phyloP scores from a whole-genome alignment of 2,113 vertebrate species.

The Australoheros scitulus region DNA sequence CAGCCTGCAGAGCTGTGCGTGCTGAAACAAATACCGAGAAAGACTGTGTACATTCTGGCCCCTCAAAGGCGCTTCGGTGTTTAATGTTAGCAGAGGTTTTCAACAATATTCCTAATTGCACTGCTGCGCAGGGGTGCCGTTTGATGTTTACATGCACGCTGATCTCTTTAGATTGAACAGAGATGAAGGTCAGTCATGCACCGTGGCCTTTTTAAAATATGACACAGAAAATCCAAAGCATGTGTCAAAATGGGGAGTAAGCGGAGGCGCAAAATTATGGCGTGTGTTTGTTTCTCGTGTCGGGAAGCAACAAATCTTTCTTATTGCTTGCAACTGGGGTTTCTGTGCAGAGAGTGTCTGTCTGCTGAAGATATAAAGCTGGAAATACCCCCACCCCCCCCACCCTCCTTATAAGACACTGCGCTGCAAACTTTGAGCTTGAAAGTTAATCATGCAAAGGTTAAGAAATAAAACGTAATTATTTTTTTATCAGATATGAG shows the following conservation, averaged over 20 bases:
- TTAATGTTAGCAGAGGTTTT: slow-evolving; percentile 44
- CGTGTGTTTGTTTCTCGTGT: slow-evolving; percentile 60
- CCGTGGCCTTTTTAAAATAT: slow-evolving; percentile 50
- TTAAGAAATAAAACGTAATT: slow-evolving; percentile 4
- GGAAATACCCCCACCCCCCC: neutral
- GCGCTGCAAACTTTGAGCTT: neutral
- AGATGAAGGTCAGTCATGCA: slow-evolving; percentile 57
- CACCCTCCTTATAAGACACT: neutral
- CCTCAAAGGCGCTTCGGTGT: slow-evolving; percentile 13
- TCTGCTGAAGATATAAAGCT: neutral
- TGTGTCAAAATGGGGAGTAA: slow-evolving; percentile 41
- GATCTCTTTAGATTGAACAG: slow-evolving; percentile 33
- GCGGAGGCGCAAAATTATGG: slow-evolving; percentile 45
- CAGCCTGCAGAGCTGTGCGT: slow-evolving; percentile 9
- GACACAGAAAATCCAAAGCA: slow-evolving; percentile 51
- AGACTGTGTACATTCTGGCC: slow-evolving; percentile 24
- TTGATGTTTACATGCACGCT: slow-evolving; percentile 43
- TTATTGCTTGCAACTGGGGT: slow-evolving; percentile 45
- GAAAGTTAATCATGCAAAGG: neutral
- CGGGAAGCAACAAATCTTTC: slow-evolving; percentile 71
- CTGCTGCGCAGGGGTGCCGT: neutral
- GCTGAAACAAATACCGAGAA: slow-evolving; percentile 29
- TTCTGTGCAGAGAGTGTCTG: neutral
- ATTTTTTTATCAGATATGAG: slow-evolving; percentile 13
- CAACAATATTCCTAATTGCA: slow-evolving; percentile 56